phyloP scores from a whole-genome alignment of 2,888 invertebrate species.

The Lymantria monacha region DNA sequence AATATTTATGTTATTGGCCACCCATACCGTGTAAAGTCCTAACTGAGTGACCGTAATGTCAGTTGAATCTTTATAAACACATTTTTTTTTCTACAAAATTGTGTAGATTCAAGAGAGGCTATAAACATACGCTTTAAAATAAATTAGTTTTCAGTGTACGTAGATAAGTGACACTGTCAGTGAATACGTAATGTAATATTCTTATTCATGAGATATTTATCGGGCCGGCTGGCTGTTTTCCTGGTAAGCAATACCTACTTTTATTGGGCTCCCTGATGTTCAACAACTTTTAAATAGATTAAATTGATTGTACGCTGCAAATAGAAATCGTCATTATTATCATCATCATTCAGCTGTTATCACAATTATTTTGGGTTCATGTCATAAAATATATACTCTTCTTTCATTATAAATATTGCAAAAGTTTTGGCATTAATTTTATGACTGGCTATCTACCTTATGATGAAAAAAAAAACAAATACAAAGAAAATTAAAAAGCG shows the following conservation, averaged over 20 bases:
- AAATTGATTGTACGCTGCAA: constrained; percentile 2
- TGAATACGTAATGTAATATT: constrained; percentile 69
- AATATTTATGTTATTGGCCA: too few relatives aligned
- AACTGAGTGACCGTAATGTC: too few relatives aligned
- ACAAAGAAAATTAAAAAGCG: too few relatives aligned
- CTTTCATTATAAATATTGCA: too few relatives aligned
- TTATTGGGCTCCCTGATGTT: constrained; percentile 8
- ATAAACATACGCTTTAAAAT: constrained; percentile 37
- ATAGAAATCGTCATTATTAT: too few relatives aligned
- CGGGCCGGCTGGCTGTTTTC: constrained; percentile 32
- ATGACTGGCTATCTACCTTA: too few relatives aligned
- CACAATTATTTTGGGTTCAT: too few relatives aligned
- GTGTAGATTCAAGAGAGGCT: constrained; percentile 2
- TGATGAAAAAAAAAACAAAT: too few relatives aligned
- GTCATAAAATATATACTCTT: too few relatives aligned
- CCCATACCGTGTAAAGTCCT: too few relatives aligned
- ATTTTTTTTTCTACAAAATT: constrained; percentile 5
- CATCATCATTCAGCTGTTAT: too few relatives aligned
- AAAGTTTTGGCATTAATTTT: too few relatives aligned
- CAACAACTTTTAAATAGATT: constrained; percentile 27
- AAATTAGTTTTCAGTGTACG: constrained; percentile 43
- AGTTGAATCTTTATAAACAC: constrained; percentile 4
- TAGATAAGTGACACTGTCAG: constrained; percentile 30
- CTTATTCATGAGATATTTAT: constrained; percentile 74
- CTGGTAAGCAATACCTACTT: constrained; percentile 11